Evolutionary conservation across 2,888 invertebrate species (phyloP), one percentile per base, ranked within the genome.

Genomic region (Drosophila lacicola): DNA sequence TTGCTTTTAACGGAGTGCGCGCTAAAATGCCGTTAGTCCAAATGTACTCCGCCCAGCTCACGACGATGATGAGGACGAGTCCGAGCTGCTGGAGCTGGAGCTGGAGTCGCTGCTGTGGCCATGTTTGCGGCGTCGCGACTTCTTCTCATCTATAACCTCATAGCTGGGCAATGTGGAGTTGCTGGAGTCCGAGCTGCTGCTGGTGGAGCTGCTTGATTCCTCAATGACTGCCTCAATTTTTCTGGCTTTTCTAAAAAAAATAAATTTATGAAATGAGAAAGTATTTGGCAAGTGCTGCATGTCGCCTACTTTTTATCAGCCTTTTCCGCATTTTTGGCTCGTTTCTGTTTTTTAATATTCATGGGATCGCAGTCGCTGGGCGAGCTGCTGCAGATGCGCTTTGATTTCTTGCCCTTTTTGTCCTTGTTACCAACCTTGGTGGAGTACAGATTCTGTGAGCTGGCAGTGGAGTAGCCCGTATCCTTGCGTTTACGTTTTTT

Each of bases 391-490:
- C 82, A 81, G 45, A 86, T 88, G 10, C 90, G 82, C 75, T 90
- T 91, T 0, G 82, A 72, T 67, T 90, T 91, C 66, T 92, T 92
- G 19, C 63, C 76, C 78, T 84, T 91, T 70, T 92, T 93, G 53
- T 93, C 91, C 74, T 93, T 93, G n/a, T 88, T 75, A 36, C 54
- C 80, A 4, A 82, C 74, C 74, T 90, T 90, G 33, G 90, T 91
- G 33, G 91, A 90, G 58, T 92, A 92, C 1, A 94, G 93, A 69
- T 94, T 94, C 78, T 94, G 94, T 0, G 95, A 95, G 90, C 95
- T 95, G 55, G 94, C 95, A 1, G 95, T 95, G 1, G 95, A 95
- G 81, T 95, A 95, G 11, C 95, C 95, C 0, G 95, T 95, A 82
- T 95, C 95, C 90, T 95, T 95, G 10, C 91, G 91, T 36, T 90